A percentile compares a stretch with the other conserved stretches of the same genome.
Conservation (phyloP, 2,888 invertebrate species). For the Drosophila glabriapex region DNA sequence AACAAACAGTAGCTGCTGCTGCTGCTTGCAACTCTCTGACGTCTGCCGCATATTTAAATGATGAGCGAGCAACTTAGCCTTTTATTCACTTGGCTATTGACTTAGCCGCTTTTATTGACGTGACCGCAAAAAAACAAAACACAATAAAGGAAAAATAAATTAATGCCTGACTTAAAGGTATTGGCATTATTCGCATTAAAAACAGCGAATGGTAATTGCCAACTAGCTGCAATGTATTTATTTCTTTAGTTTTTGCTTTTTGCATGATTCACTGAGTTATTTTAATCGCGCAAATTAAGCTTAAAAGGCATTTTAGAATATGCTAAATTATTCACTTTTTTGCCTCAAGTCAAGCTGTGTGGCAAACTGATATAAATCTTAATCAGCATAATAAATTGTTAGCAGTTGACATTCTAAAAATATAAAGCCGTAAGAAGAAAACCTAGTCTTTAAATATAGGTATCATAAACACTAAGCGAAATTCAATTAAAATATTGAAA, state of each 20-base stretch:
- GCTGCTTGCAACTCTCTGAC: slow-evolving; percentile 21
- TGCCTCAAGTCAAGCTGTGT: background rate
- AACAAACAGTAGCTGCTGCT: slow-evolving; percentile 44
- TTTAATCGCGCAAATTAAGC: background rate
- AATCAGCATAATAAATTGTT: background rate
- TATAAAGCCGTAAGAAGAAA: background rate
- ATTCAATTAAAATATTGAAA: background rate
- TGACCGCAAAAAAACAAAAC: slow-evolving; percentile 17
- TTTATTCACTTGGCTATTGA: slow-evolving; percentile 11
- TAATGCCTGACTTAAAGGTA: slow-evolving; percentile 30
- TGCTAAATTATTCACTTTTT: background rate
- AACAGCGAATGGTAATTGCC: slow-evolving; percentile 38
- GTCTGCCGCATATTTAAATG: slow-evolving; percentile 63
- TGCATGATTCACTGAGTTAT: slow-evolving; percentile 14
- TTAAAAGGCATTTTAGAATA: background rate
- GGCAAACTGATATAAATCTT: slow-evolving; percentile 5
- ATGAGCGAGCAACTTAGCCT: slow-evolving; percentile 32
- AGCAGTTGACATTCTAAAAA: background rate
- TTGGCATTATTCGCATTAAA: slow-evolving; percentile 39
- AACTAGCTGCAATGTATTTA: slow-evolving; percentile 6
- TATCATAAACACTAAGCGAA: background rate
- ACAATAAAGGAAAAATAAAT: slow-evolving; percentile 6
- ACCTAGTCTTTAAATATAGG: background rate
- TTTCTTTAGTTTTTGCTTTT: background rate
- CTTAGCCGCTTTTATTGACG: slow-evolving; percentile 26